These are phyloP conservation scores for Ostrea denselamellosa DNA, from an alignment of 1,140 invertebrate genomes.

Conservation along the genomic window DNA sequence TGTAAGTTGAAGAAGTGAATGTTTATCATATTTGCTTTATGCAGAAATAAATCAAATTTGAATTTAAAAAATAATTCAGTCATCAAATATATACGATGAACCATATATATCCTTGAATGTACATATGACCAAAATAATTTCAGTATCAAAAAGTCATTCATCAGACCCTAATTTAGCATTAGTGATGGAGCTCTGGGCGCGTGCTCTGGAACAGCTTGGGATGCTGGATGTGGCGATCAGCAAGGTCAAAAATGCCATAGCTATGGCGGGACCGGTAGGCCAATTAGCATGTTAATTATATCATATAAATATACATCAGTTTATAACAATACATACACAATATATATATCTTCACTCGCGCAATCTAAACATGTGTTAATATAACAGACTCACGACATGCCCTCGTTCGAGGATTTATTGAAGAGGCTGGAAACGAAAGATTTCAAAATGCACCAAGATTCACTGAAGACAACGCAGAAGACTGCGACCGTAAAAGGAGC, in stretches of 20 bases:
- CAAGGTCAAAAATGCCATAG: conserved; percentile 32
- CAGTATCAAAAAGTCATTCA: background rate
- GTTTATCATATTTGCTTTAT: background rate
- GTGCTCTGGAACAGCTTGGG: conserved; percentile 18
- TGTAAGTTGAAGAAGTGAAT: background rate
- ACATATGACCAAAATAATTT: background rate
- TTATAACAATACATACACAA: too few relatives aligned
- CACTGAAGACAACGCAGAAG: background rate
- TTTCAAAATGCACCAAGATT: background rate
- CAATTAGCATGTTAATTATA: background rate
- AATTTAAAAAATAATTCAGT: too few relatives aligned
- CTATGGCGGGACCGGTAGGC: background rate
- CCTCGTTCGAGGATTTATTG: background rate
- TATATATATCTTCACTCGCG: too few relatives aligned
- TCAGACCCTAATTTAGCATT: conserved; percentile 6
- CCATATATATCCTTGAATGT: too few relatives aligned
- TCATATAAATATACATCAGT: background rate
- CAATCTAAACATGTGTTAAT: background rate
- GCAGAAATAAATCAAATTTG: too few relatives aligned
- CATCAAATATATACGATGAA: too few relatives aligned
- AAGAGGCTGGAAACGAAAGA: background rate
- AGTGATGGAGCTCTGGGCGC: conserved; percentile 42
- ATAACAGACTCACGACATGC: background rate
- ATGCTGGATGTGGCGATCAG: conserved; percentile 42
- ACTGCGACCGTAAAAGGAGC: background rate